These are phyloP conservation scores for Pyrrhia umbra DNA, from an alignment of 2,888 invertebrate genomes.

Conservation along the genomic window DNA sequence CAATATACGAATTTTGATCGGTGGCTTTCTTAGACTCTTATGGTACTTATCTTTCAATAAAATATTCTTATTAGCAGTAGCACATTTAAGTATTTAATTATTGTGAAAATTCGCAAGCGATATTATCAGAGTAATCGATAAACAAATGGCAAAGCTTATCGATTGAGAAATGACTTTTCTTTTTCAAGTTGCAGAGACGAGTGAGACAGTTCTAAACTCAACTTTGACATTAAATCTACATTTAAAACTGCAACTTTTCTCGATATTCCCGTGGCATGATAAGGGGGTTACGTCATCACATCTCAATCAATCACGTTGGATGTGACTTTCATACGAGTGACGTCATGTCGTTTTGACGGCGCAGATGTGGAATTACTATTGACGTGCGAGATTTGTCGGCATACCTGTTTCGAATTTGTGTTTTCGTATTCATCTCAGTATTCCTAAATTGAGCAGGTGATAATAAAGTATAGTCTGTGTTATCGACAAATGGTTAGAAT, in stretches of 20 bases:
- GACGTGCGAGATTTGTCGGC: conserved; percentile 19
- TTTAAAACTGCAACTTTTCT: conserved; percentile 19
- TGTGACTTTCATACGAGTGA: conserved; percentile 41
- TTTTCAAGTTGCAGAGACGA: neutral
- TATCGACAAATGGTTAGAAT: neutral
- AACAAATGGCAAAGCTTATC: neutral
- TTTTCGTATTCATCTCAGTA: neutral
- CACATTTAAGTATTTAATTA: no score
- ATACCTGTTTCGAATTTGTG: conserved; percentile 1
- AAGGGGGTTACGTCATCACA: conserved; percentile 43
- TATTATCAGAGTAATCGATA: neutral
- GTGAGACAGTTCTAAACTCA: neutral
- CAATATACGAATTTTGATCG: no score
- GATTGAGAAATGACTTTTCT: neutral
- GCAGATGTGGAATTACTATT: conserved; percentile 49
- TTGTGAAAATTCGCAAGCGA: neutral
- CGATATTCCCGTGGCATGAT: conserved; percentile 31
- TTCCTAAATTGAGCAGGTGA: neutral
- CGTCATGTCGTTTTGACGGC: conserved; percentile 38
- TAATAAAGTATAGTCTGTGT: neutral
- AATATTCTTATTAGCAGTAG: no score
- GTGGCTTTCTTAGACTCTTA: no score
- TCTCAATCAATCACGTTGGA: conserved; percentile 58
- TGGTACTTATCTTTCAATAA: no score
- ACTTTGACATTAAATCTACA: neutral